Percentiles rank a stretch among this genome's conserved stretches.
These are phyloP conservation scores for Paralichthys olivaceus DNA, from an alignment of 2,113 vertebrate genomes.

Conservation along the genomic window DNA sequence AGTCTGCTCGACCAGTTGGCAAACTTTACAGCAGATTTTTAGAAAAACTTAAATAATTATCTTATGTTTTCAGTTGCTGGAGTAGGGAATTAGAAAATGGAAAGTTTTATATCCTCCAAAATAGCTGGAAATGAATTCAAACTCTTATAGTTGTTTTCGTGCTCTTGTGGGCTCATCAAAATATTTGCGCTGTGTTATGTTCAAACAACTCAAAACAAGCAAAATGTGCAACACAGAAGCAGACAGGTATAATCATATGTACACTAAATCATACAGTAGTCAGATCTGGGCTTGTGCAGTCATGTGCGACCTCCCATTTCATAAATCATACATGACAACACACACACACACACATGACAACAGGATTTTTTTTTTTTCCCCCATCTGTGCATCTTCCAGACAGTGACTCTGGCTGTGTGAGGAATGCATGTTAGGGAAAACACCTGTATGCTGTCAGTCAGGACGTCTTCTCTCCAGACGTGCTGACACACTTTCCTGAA, in stretches of 20 bases:
- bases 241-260: conserved; percentile 38
- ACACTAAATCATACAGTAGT: conserved; percentile 53
- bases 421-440: conserved; percentile 61
- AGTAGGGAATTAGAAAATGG: conserved; percentile 30
- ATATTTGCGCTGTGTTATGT: conserved; percentile 23
- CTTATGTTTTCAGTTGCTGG: conserved; percentile 30
- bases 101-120: conserved; percentile 27
- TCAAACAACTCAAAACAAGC: conserved; percentile 15
- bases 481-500: conserved; percentile 75
- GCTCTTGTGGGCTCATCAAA: conserved; percentile 29
- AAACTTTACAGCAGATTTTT: conserved; percentile 12
- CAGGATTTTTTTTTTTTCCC: conserved; percentile 31
- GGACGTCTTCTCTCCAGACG: conserved; percentile 50
- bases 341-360: conserved; percentile 31
- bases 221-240: not conserved
- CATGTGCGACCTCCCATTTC: conserved; percentile 36
- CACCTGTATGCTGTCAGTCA: conserved; percentile 57
- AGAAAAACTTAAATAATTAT: conserved; percentile 16
- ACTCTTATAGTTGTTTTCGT: conserved; percentile 37
- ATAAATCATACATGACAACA: conserved; percentile 59
- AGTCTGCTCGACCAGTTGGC: conserved; percentile 24
- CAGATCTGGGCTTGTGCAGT: conserved; percentile 36
- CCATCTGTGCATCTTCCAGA: conserved; percentile 37
- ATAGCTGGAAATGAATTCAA: conserved; percentile 20
- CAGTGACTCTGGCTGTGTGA: conserved; percentile 38